Conservation (phyloP, 2,113 vertebrate species). For the Leiothrix lutea region DNA sequence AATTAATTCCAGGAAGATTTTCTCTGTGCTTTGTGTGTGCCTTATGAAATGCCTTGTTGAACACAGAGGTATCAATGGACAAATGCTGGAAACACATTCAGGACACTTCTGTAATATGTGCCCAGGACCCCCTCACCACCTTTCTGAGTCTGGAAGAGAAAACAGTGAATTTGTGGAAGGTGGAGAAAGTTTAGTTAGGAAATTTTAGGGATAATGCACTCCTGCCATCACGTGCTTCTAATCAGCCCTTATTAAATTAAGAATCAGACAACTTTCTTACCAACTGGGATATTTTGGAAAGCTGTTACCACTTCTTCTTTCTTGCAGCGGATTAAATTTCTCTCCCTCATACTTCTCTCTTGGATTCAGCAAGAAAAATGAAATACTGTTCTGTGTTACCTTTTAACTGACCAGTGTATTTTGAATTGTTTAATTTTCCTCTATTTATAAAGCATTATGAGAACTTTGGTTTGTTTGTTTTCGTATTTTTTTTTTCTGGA, state of each 20-base stretch:
- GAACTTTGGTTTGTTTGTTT: neutral
- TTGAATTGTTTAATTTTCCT: neutral
- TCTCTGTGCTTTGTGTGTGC: neutral
- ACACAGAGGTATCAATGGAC: neutral
- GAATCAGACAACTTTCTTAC: neutral
- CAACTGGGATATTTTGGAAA: neutral
- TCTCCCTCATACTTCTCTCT: fast-evolving
- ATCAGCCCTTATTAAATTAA: neutral
- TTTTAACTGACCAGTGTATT: neutral
- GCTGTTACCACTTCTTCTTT: neutral
- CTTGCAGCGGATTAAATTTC: neutral
- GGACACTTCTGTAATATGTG: neutral
- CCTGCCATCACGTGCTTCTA: neutral
- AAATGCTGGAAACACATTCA: neutral
- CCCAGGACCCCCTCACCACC: neutral
- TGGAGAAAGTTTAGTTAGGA: neutral
- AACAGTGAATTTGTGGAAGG: neutral
- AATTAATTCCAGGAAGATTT: neutral
- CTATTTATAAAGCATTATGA: neutral
- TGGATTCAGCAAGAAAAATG: neutral
- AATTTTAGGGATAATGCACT: neutral
- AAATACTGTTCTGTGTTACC: neutral
- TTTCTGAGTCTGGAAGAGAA: neutral
- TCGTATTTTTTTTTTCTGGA: neutral
- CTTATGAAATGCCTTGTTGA: neutral